These are phyloP conservation scores for Pocillopora meandrina DNA, from an alignment of 92 coral and sea anemone genomes.

Conservation along the genomic window DNA sequence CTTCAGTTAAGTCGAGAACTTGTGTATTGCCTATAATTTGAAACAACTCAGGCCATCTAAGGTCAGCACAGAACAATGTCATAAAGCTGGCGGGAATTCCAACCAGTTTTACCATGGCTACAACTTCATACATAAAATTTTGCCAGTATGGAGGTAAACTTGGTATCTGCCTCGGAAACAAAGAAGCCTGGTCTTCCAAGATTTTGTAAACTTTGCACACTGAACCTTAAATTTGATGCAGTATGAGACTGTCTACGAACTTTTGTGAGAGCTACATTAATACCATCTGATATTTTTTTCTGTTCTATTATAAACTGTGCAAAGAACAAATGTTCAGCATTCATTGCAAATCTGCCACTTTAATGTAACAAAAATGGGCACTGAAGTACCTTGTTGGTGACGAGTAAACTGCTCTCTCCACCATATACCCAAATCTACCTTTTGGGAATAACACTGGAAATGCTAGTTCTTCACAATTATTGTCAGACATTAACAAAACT, in stretches of 20 bases:
- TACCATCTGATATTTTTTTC: constrained; percentile 48
- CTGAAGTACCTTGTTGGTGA: constrained; percentile 12
- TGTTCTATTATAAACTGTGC: constrained; percentile 26
- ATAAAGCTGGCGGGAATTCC: constrained; percentile 70
- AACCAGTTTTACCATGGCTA: constrained; percentile 65
- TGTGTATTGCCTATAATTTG: constrained; percentile 49
- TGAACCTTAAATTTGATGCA: constrained; percentile 59
- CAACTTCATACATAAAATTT: constrained; percentile 13
- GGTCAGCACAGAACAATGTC: constrained; percentile 74
- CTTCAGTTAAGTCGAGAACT: constrained; percentile 43
- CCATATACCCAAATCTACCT: constrained; percentile 26
- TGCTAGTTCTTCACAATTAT: constrained; percentile 19
- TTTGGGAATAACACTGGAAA: constrained; percentile 16
- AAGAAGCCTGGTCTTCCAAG: too few relatives aligned
- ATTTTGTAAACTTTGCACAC: constrained; percentile 37
- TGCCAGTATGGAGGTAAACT: too few relatives aligned
- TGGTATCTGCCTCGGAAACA: too few relatives aligned
- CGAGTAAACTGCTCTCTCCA: not conserved
- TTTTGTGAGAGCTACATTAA: constrained; percentile 59
- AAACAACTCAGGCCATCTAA: constrained; percentile 64
- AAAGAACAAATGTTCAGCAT: constrained; percentile 57
- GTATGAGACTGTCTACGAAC: constrained; percentile 55
- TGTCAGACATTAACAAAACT: not conserved
- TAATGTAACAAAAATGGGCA: constrained; percentile 7
- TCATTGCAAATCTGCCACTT: constrained; percentile 45